Percentiles rank a stretch among this genome's conserved stretches.
Evolutionary conservation across 2,797 vertebrate genomes (phyloP).

Genomic region (Macroramphosus scolopax): DNA sequence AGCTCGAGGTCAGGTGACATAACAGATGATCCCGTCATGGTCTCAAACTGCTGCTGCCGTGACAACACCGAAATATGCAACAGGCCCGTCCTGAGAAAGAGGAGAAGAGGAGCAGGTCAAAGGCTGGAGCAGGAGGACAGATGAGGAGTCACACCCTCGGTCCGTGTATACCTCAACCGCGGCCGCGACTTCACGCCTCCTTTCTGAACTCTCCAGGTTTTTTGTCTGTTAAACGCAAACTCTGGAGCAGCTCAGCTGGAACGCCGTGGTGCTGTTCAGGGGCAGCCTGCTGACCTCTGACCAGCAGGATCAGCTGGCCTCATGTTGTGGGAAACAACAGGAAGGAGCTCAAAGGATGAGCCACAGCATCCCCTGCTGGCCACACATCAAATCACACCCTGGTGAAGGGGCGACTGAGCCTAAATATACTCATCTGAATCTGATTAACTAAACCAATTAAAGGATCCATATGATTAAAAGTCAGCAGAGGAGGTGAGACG

Average conservation of each 20-base stretch:
- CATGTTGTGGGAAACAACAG: conserved; percentile 13
- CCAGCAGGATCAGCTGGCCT: conserved; percentile 48
- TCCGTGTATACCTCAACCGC: conserved; percentile 26
- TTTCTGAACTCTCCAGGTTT: conserved; percentile 8
- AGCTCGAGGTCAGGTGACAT: conserved; percentile 69
- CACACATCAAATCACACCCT: conserved; percentile 31
- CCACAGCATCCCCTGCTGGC: conserved; percentile 69
- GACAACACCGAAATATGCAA: conserved; percentile 62
- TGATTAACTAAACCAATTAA: conserved; percentile 55
- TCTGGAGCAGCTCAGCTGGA: conserved; percentile 38
- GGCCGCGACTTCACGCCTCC: conserved; percentile 18
- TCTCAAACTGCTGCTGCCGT: conserved; percentile 59
- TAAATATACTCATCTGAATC: conserved; percentile 28
- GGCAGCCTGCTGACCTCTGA: conserved; percentile 53
- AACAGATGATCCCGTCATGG: conserved; percentile 59
- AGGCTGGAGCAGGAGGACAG: conserved; percentile 44
- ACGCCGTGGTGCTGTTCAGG: conserved; percentile 19
- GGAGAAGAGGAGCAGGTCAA: conserved; percentile 40
- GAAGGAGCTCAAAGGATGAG: conserved; percentile 40
- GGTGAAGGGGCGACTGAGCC: conserved; percentile 3
- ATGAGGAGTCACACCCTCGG: conserved; percentile 43
- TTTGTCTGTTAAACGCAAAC: conserved; percentile 10
- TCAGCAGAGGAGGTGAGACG: conserved; percentile 41
- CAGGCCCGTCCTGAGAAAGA: conserved; percentile 38
- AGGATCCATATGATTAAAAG: conserved; percentile 44